Base-by-base conservation (phyloP, 1,140 invertebrate species). In the Bombyx mandarina region DNA sequence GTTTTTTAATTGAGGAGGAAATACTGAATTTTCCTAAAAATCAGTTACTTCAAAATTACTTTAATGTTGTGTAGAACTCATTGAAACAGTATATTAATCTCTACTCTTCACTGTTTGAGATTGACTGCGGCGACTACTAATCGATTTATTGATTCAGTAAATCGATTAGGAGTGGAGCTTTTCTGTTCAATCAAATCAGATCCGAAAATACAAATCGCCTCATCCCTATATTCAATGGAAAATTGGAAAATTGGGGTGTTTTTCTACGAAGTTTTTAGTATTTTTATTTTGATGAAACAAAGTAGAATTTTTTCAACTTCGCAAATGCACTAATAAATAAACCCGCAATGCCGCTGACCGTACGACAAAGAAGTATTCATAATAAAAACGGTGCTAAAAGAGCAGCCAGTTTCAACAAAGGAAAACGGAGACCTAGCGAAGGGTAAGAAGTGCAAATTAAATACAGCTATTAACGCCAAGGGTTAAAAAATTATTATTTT, bases 331-430 rank as follows among this genome's bases (percentile, higher is more conserved):
- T 9, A 46, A 7, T 12, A 46, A 18, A 46, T 8, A 46, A 46
- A 9, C 0, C 42, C 12, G 44, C 62, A 69, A 86, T 86, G 83
- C 77, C 83, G 43, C 61, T 86, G 51, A 84, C 83, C 46, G 79
- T 75, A 42, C 68, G 83, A 57, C 83, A 86, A 72, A 65, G 83
- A 58, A 83, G 76, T 73, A 84, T 84, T 63, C 76, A 83, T 47
- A 80, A 75, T 66, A 84, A 84, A 70, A 86, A 82, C 73, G 77
- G 75, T 42, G 69, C 73, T 35, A 86, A 82, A 74, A 73, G 77
- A 63, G 63, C 73, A 18, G 65, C 73, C 58, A 86, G 79, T 71
- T 77, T 85, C 57, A 79, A 56, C 62, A 82, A 84, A 74, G 79
- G 80, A 56, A 83, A 79, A 56, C 58, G 75, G 52, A 85, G 78